Conservation (phyloP, 1,140 invertebrate genomes). For the Micrasema longulum region DNA sequence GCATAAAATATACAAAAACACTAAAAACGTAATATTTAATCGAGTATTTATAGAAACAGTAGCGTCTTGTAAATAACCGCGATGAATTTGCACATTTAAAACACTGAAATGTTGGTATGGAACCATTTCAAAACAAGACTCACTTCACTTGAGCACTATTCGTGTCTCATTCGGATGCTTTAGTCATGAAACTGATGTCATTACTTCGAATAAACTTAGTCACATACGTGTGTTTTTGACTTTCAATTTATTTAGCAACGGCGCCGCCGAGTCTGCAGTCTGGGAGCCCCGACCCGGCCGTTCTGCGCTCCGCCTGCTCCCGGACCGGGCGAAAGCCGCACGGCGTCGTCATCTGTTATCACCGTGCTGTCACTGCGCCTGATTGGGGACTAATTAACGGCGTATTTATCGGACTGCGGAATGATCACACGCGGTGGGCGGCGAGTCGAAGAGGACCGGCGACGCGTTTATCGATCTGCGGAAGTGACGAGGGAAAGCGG, state of each 20-base stretch:
- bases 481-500: conserved; percentile 1
- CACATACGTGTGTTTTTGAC: conserved; percentile 12
- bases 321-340: too few relatives aligned
- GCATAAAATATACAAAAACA: too few relatives aligned
- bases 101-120: too few relatives aligned
- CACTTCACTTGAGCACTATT: too few relatives aligned
- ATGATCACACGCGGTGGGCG: conserved; percentile 1
- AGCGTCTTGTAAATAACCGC: too few relatives aligned
- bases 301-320: neutral
- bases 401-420: neutral
- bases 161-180: neutral
- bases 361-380: too few relatives aligned
- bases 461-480: conserved; percentile 31
- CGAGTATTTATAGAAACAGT: too few relatives aligned
- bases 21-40: too few relatives aligned
- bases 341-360: too few relatives aligned
- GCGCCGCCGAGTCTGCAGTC: neutral
- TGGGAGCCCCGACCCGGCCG: neutral
- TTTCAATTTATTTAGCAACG: neutral
- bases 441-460: conserved; percentile 12
- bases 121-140: too few relatives aligned
- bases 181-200: conserved; percentile 10
- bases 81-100: too few relatives aligned
- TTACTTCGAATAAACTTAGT: conserved; percentile 18
- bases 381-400: neutral